phyloP scores from a whole-genome alignment of 2,113 vertebrate species.

The Gymnobelideus leadbeateri region DNA sequence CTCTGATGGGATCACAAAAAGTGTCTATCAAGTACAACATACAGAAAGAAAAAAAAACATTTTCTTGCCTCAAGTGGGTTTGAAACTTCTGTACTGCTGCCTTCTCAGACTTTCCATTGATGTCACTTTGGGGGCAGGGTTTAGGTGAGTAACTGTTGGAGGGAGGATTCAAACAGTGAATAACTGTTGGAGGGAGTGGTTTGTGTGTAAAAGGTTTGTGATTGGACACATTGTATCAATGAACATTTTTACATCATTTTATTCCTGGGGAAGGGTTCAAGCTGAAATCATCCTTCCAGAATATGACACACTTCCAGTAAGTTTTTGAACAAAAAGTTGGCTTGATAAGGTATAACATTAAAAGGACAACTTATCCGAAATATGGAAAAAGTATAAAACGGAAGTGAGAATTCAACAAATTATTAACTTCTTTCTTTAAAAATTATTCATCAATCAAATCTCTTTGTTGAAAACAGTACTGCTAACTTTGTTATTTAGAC shows the following conservation, averaged over 20 bases:
- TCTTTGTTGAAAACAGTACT: not conserved
- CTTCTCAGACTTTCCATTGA: slow-evolving; percentile 79
- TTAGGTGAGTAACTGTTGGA: slow-evolving; percentile 80
- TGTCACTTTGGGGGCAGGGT: slow-evolving; percentile 81
- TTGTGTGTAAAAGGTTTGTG: slow-evolving; percentile 28
- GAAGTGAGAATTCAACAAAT: slow-evolving; percentile 21
- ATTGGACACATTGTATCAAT: slow-evolving; percentile 33
- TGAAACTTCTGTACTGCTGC: slow-evolving; percentile 74
- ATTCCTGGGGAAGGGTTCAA: not conserved
- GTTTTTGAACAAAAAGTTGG: not conserved
- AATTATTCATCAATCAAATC: not conserved
- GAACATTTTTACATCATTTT: slow-evolving; percentile 39
- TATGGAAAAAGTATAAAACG: slow-evolving; percentile 32
- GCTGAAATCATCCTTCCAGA: slow-evolving; percentile 51
- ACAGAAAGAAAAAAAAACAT: slow-evolving; percentile 72
- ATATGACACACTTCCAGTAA: slow-evolving; percentile 36
- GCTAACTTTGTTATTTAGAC: not conserved
- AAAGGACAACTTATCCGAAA: slow-evolving; percentile 34
- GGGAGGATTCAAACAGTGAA: slow-evolving; percentile 67
- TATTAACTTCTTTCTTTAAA: not conserved
- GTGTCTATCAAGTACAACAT: slow-evolving; percentile 71
- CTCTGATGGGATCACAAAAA: not conserved
- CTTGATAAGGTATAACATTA: slow-evolving; percentile 1
- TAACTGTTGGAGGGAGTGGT: slow-evolving; percentile 55
- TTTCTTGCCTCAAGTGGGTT: slow-evolving; percentile 77